phyloP scores from a whole-genome alignment of 1,140 invertebrate species.

The Latrodectus geometricus region DNA sequence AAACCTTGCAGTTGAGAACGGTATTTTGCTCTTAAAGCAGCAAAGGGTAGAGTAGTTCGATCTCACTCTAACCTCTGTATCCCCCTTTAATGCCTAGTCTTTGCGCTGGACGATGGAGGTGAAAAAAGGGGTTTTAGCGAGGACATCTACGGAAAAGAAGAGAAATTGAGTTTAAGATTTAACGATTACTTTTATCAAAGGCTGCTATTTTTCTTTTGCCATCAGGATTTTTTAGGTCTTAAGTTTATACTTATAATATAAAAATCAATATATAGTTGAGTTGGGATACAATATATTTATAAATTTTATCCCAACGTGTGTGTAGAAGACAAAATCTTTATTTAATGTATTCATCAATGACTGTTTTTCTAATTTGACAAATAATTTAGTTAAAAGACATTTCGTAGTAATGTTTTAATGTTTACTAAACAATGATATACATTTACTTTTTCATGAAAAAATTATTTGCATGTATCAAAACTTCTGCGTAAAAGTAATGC shows the following conservation, averaged over 20 bases:
- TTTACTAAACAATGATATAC: too few species aligned
- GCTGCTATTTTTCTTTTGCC: not conserved
- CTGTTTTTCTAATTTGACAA: too few species aligned
- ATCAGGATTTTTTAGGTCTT: not conserved
- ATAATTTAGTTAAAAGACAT: too few species aligned
- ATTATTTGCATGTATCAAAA: too few species aligned
- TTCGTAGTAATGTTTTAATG: too few species aligned
- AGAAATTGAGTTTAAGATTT: constrained; percentile 21
- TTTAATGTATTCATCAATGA: too few species aligned
- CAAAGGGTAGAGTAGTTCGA: not conserved
- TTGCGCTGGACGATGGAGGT: constrained; percentile 16
- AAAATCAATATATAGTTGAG: too few species aligned
- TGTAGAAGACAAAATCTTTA: too few species aligned
- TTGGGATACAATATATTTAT: too few species aligned
- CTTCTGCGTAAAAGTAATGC: too few species aligned
- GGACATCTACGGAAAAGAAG: constrained; percentile 27
- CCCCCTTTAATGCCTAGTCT: constrained; percentile 33
- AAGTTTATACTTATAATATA: not conserved
- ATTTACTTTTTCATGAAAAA: too few species aligned
- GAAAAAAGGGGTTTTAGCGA: constrained; percentile 32
- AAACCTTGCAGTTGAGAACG: constrained; percentile 30
- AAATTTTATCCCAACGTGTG: too few species aligned
- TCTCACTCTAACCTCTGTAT: not conserved
- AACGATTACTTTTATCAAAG: not conserved
- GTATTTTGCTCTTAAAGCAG: not conserved